A percentile compares a stretch with the other conserved stretches of the same genome.
Evolutionary conservation across 2,888 invertebrate genomes (phyloP).

Genomic region (Priocnemis perturbator): DNA sequence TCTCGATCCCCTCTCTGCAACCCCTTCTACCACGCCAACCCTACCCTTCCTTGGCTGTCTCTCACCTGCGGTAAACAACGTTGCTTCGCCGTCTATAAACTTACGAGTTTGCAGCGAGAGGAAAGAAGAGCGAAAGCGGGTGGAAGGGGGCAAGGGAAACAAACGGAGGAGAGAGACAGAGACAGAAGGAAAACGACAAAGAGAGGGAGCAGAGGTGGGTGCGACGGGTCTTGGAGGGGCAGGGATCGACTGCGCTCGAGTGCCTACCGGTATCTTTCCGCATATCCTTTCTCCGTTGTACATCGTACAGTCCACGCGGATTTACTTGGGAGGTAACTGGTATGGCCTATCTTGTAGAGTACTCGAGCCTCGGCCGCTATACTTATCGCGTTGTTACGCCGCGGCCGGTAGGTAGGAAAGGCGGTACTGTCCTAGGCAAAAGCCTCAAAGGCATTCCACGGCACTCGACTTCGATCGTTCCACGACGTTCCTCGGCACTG

Average conservation of each 20-base stretch:
- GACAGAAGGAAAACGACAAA: slow-evolving; percentile 8
- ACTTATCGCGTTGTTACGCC: slow-evolving; percentile 59
- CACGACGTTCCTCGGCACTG: not conserved
- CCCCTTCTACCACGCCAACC: not conserved
- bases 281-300: slow-evolving; percentile 57
- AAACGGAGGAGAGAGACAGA: not conserved
- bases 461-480: slow-evolving; percentile 35
- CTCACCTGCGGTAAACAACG: slow-evolving; percentile 55
- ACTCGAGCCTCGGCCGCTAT: slow-evolving; percentile 37
- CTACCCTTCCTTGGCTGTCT: slow-evolving; percentile 16
- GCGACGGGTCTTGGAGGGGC: not conserved
- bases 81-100: slow-evolving; percentile 53
- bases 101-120: slow-evolving; percentile 38
- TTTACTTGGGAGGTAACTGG: slow-evolving; percentile 51
- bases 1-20: slow-evolving; percentile 2
- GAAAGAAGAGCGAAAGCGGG: slow-evolving; percentile 16
- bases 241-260: slow-evolving; percentile 17
- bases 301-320: slow-evolving; percentile 47
- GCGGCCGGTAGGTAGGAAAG: slow-evolving; percentile 34
- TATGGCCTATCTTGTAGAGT: slow-evolving; percentile 40
- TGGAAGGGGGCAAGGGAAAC: not conserved
- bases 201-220: slow-evolving; percentile 5
- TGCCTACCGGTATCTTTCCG: slow-evolving; percentile 55
- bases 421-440: slow-evolving; percentile 47
- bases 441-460: slow-evolving; percentile 39